Evolutionary conservation across 2,797 vertebrate species (phyloP), one percentile per base, ranked within the genome.

Genomic region (Enteromius viviparus): DNA sequence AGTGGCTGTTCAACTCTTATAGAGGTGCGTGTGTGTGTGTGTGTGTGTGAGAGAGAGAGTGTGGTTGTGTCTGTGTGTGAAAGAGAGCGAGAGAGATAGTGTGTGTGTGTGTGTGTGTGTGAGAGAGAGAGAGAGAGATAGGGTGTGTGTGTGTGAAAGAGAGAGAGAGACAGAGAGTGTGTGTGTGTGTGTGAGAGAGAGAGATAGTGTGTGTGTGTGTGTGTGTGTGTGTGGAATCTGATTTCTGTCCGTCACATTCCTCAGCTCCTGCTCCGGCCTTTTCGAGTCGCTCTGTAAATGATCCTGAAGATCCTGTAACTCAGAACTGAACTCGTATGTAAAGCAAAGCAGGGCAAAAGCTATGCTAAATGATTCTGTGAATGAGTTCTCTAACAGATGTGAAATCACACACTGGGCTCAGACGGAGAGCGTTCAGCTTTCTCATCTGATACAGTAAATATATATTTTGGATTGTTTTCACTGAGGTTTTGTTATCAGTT

Each of bases 201-300:
- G n/a, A n/a, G n/a, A n/a, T n/a, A n/a, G n/a, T n/a, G n/a, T n/a
- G n/a, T n/a, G 34, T 45, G 53, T 81, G 74, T 37, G 51, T 75
- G 40, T 10, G 40, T n/a, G 11, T 17, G 21, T 58, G 15, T n/a
- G 26, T 80, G 88, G 92, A 95, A 95, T 95, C 89, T 94, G 21
- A 62, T 84, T 85, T 75, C 77, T 71, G 81, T 6, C 58, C 87
- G 92, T 32, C 49, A 95, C 90, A 95, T 95, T 95, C 93, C 93
- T 92, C 93, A 87, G 76, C 79, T 42, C 60, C n/a, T 0, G 84
- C 66, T 55, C 47, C 26, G 0, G 60, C 58, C 86, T 89, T 80
- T 93, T 95, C 75, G 89, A 90, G 91, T 86, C 84, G 37, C 83
- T 70, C 71, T 91, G 94, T 65, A 91, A 95, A 94, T 93, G 92